A percentile compares a stretch with the other conserved stretches of the same genome.
These are phyloP conservation scores for Chondrosia reniformis DNA, from an alignment of 37 sponge, comb jelly and placozoan genomes.

Conservation along the genomic window DNA sequence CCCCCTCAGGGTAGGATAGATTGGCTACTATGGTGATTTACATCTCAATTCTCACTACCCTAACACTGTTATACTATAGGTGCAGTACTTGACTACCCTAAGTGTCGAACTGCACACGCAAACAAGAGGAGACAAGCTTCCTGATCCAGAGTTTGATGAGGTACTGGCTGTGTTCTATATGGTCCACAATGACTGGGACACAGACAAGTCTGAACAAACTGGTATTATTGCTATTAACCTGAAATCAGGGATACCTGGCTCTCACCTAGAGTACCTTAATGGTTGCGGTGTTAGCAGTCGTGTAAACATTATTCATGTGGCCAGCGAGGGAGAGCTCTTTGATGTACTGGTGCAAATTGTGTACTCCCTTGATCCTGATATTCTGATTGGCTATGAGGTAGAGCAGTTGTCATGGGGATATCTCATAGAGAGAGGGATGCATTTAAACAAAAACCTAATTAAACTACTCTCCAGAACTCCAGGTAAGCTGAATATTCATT, in stretches of 20 bases:
- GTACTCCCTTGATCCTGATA: slow-evolving; percentile 74
- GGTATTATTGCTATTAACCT: neutral
- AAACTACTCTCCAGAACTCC: slow-evolving; percentile 71
- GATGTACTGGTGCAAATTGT: slow-evolving; percentile 44
- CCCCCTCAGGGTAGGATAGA: too few relatives aligned
- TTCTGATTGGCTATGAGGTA: slow-evolving; percentile 88
- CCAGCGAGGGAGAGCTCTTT: slow-evolving; percentile 60
- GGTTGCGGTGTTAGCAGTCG: slow-evolving; percentile 29
- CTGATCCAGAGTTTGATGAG: slow-evolving; percentile 84
- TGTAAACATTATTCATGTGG: slow-evolving; percentile 35
- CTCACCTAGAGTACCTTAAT: neutral
- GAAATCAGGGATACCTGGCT: neutral
- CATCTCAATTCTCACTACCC: neutral
- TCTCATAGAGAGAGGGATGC: slow-evolving; percentile 73
- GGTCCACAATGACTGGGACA: slow-evolving; percentile 51
- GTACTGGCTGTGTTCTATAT: slow-evolving; percentile 73
- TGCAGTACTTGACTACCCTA: slow-evolving; percentile 67
- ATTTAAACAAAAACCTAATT: slow-evolving; percentile 57
- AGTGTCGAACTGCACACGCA: slow-evolving; percentile 78
- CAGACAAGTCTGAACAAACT: too few relatives aligned
- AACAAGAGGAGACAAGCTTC: slow-evolving; percentile 52
- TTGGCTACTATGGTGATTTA: too few relatives aligned
- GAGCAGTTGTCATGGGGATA: slow-evolving; percentile 92
- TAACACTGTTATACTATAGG: too few relatives aligned
- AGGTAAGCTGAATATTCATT: too few relatives aligned